Evolutionary conservation across 1,140 invertebrate species (phyloP).

Genomic region (Bombus turneri): DNA sequence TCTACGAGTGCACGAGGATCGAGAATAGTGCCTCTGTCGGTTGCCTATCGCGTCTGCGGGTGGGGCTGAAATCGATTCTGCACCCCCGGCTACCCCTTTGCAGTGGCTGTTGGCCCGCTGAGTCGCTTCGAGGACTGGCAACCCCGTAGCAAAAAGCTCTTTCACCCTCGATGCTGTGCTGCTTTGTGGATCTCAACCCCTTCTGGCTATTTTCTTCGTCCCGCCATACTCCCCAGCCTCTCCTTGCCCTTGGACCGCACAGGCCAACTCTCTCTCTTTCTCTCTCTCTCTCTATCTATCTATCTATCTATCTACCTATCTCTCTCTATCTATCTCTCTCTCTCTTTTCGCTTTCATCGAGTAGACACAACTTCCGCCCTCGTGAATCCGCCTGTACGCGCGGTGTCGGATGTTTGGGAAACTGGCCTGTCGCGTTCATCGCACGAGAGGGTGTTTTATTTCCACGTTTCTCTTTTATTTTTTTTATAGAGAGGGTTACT

Average conservation of each 20-base stretch:
- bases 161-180: conserved; percentile 42
- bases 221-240: conserved; percentile 3
- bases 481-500: neutral
- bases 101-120: conserved; percentile 35
- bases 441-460: neutral
- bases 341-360: conserved; percentile 21
- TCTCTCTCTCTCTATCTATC: neutral
- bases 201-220: neutral
- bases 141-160: conserved; percentile 54
- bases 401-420: neutral
- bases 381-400: neutral
- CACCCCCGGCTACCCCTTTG: conserved; percentile 38
- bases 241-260: conserved; percentile 56
- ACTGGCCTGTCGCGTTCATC: neutral
- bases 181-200: conserved; percentile 17
- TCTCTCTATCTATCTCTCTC: neutral
- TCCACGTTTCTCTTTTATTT: neutral
- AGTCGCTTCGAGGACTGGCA: conserved; percentile 62
- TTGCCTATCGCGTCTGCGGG: conserved; percentile 47
- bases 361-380: conserved; percentile 24
- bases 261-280: neutral
- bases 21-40: conserved; percentile 58
- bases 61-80: conserved; percentile 70
- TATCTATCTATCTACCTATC: neutral
- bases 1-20: conserved; percentile 50